Base-by-base conservation (phyloP, 2,797 vertebrate species). In the Arnoldichthys spilopterus region DNA sequence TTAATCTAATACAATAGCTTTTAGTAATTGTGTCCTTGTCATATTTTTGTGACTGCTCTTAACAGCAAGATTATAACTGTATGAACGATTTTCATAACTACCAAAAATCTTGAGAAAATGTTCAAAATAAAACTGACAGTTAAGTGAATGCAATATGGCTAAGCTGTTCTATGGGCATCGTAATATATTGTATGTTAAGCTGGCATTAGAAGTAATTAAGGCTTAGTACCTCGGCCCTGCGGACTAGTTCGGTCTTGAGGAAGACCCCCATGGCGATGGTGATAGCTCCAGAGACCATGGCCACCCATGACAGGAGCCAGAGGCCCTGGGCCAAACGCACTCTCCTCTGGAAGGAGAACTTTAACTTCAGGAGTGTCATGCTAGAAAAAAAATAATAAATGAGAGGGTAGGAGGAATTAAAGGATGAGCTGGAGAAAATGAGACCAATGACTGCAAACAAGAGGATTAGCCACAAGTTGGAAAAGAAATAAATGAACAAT, bases 271-370 rank as follows among this genome's bases (percentile, higher is more conserved):
- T 91, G 82, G 93, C 91, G 86, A 99, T 97, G 87, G 98, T 87
- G 78, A 96, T 79, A 80, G 94, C 93, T 81, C 96, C 97, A 15
- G 94, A 94, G 83, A 97, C 81, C 84, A 98, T 95, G 0, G 96
- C 95, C 84, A 96, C 85, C 98, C 98, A 99, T 86, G 98, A 98
- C 89, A 99, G 89, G 68, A 99, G 93, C 98, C 98, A 99, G 84
- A 99, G 93, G 77, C 96, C 96, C 89, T 99, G 98, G 0, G 98
- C 97, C 89, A 99, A 86, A 85, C 94, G 98, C 85, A 99, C 97
- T 66, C 98, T 90, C 88, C 94, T 94, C 94, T 96, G 96, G 90
- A 96, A 94, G 87, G 92, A 95, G 85, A 99, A 98, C 79, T 94
- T 96, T 73, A 98, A 85, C 93, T 96, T 97, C 89, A 98, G 73